Percentiles rank a stretch among this genome's conserved stretches.
These are phyloP conservation scores for Aphidius colemani DNA, from an alignment of 2,888 invertebrate species.

Conservation along the genomic window DNA sequence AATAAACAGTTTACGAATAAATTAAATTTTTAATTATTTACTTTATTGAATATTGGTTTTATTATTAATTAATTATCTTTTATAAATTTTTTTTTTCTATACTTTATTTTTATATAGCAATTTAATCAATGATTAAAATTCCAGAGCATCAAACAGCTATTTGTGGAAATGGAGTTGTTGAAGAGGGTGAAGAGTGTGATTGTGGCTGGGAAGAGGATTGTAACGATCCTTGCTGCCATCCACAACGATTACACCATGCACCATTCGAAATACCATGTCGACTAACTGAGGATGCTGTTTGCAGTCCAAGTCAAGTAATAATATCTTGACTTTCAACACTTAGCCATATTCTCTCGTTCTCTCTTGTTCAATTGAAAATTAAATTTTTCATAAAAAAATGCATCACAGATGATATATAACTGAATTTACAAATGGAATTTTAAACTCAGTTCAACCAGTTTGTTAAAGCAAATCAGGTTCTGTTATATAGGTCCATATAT, in stretches of 20 bases:
- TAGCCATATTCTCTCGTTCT: too few species aligned
- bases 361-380: too few species aligned
- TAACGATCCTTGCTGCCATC: conserved; percentile 88
- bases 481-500: too few species aligned
- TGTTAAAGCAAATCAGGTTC: too few species aligned
- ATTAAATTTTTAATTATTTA: background rate
- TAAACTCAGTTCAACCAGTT: too few species aligned
- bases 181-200: conserved; percentile 95
- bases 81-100: background rate
- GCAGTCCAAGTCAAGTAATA: conserved; percentile 77
- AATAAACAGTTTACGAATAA: too few species aligned
- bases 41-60: background rate
- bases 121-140: conserved; percentile 40
- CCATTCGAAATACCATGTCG: conserved; percentile 82
- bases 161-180: conserved; percentile 97
- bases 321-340: too few species aligned
- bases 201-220: conserved; percentile 98
- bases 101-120: conserved; percentile 16
- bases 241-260: conserved; percentile 79
- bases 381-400: too few species aligned
- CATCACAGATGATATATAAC: too few species aligned
- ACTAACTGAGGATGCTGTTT: conserved; percentile 76
- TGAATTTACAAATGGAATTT: too few species aligned
- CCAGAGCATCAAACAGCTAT: conserved; percentile 88
- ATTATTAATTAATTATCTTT: background rate